Base-by-base conservation (phyloP, 1,140 invertebrate species). In the Ephestia elutella region DNA sequence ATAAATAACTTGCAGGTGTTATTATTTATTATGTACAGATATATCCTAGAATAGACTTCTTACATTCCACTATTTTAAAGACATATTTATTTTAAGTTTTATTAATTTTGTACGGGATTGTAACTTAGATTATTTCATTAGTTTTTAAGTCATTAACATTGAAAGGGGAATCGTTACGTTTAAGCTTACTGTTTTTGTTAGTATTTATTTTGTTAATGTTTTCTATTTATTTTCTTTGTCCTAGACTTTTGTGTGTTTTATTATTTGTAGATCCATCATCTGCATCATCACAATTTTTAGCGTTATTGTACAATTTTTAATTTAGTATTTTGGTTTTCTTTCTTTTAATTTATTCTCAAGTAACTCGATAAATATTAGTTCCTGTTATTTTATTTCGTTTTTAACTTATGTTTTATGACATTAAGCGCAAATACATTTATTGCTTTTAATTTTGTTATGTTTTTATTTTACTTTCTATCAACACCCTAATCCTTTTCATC, bases 381-480 rank as follows among this genome's bases (percentile, higher is more conserved):
- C 80, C 80, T 87, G 82, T 89, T 86, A 81, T 78, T 70, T 83
- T 87, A 80, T 80, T 84, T 78, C 71, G 76, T 80, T 89, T 76
- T 68, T 80, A 75, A 85, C 79, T 79, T 83, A 84, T 82, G 81
- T 85, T 86, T 78, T 68, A 73, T 81, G 72, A 77, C 78, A 74
- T 85, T 87, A 86, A 80, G 81, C 80, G 79, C 75, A 79, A 85
- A 84, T 84, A 87, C 88, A 82, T 88, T 80, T 85, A 85, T 88
- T 82, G 84, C 79, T 86, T 89, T 86, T 80, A 82, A 74, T 73
- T 80, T 72, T 66, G 77, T 75, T 74, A 70, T 77, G 61, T 73
- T 66, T 71, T 71, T 64, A 70, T 73, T 70, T 70, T 62, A 55
- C 51, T 21, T 54, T 58, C 5, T 54, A 30, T 44, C 0, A 28